Evolutionary conservation across 1,140 invertebrate species (phyloP), one percentile per base, ranked within the genome.

Genomic region (Drosophila repletoides): DNA sequence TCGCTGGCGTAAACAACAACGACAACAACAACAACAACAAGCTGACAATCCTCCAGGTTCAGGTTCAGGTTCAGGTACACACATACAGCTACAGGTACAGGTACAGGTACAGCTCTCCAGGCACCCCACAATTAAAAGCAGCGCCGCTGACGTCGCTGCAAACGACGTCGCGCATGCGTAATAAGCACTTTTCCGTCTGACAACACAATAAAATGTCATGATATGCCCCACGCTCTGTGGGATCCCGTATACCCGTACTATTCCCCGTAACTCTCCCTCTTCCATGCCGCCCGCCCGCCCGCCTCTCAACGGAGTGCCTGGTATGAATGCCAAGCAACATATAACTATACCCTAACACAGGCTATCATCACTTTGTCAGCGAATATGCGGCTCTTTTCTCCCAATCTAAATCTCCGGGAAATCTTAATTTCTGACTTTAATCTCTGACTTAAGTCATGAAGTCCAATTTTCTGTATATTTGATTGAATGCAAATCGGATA

Each of bases 131-230:
- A 86, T 86, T 86, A 86, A 80, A 80, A 75, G 68, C 72, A 60
- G 48, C 61, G 64, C 40, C 66, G 51, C 29, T 49, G 59, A 63
- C 59, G 46, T 60, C 66, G 66, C 48, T 53, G 45, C 45, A 46
- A 60, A 68, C 67, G 76, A 40, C 65, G 79, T 77, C 61, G 88
- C 83, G 79, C 88, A 89, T 89, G 88, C 88, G 88, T 89, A 89
- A 89, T 89, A 89, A 89, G 88, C 88, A 89, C 88, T 89, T 89
- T 89, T 89, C 88, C 84, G 68, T 75, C 76, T 89, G 88, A 89
- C 88, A 89, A 89, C 79, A 89, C 88, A 89, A 89, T 89, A 89
- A 89, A 89, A 89, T 89, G 88, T 89, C 88, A 89, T 89, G 88
- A 89, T 89, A 89, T 89, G 83, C 88, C 88, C 88, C 88, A 88